These are phyloP conservation scores for Macrostomum lignano DNA, from an alignment of 1,140 invertebrate species.

Conservation along the genomic window DNA sequence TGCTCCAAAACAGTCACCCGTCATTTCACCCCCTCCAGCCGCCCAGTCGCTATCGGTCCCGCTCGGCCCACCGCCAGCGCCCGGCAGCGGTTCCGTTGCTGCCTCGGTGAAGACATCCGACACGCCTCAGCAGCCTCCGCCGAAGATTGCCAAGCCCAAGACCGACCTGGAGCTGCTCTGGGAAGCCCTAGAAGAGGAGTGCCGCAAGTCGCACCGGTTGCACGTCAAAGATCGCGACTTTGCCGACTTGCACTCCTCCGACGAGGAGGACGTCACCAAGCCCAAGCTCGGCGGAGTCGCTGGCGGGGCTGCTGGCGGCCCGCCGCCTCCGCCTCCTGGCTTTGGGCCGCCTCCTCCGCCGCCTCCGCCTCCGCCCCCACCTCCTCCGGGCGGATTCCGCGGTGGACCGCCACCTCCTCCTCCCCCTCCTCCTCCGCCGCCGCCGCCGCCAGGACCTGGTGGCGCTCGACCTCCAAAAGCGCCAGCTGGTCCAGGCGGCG, in stretches of 20 bases:
- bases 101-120: too few relatives aligned
- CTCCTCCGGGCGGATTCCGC: conserved; percentile 23
- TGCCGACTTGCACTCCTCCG: conserved; percentile 46
- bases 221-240: conserved; percentile 82
- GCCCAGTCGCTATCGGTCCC: too few relatives aligned
- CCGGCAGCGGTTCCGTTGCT: too few relatives aligned
- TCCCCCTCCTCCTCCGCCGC: conserved; percentile 7
- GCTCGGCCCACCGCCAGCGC: too few relatives aligned
- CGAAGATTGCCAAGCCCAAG: too few relatives aligned
- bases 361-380: conserved; percentile 23
- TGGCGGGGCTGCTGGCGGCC: conserved; percentile 34
- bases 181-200: background rate
- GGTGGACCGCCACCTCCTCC: conserved; percentile 12
- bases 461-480: conserved; percentile 4
- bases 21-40: too few relatives aligned
- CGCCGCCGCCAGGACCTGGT: conserved; percentile 2
- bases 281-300: conserved; percentile 4
- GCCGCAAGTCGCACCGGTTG: conserved; percentile 32
- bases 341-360: conserved; percentile 38
- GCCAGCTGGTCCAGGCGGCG: background rate
- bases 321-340: conserved; percentile 27
- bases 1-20: too few relatives aligned
- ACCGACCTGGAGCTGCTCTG: conserved; percentile 1
- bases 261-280: conserved; percentile 20
- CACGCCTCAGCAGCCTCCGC: too few relatives aligned